phyloP scores from a whole-genome alignment of 2,113 vertebrate genomes.

The Perca fluviatilis region DNA sequence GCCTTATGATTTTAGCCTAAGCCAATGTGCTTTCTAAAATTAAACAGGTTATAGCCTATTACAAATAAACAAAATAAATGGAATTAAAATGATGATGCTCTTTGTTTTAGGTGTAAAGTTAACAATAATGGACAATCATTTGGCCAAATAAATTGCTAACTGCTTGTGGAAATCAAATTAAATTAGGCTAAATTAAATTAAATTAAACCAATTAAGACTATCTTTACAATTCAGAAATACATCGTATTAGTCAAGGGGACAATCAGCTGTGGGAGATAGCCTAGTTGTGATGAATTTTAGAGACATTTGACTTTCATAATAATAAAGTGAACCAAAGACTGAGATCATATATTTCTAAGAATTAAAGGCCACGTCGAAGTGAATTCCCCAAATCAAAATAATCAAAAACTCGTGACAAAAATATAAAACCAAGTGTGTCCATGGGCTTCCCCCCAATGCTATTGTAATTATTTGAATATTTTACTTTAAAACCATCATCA shows the following conservation, averaged over 20 bases:
- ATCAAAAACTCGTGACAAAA: background rate
- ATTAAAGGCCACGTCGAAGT: background rate
- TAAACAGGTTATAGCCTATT: background rate
- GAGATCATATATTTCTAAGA: background rate
- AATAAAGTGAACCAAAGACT: background rate
- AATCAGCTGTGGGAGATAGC: background rate
- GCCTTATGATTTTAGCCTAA: background rate
- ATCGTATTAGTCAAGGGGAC: background rate
- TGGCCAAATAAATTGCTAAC: background rate
- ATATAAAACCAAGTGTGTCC: background rate
- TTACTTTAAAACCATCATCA: slow-evolving; percentile 1
- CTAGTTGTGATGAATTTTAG: background rate
- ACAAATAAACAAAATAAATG: background rate
- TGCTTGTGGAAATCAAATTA: background rate
- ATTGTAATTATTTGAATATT: background rate
- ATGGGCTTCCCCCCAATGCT: background rate
- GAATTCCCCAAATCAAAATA: background rate
- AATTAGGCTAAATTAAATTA: no score
- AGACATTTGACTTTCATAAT: background rate
- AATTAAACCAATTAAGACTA: background rate
- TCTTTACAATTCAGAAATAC: background rate
- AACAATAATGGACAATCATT: background rate
- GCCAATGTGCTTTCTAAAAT: background rate
- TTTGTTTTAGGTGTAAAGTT: background rate
- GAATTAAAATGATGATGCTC: background rate